phyloP scores from a whole-genome alignment of 1,140 invertebrate genomes.

The Drosophila parabipectinata region DNA sequence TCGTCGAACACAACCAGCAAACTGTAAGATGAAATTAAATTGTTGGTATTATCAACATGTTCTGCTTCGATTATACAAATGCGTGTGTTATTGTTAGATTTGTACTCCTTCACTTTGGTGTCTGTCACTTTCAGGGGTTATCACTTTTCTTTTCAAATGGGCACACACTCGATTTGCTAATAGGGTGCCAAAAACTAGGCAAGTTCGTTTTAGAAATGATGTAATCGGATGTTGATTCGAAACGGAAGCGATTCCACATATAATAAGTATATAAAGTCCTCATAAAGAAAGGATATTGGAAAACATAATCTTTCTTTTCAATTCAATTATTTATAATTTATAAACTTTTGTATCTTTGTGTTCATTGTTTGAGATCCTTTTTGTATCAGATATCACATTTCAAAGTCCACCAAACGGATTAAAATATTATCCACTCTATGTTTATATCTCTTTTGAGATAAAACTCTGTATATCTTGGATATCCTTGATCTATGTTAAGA shows the following conservation, averaged over 20 bases:
- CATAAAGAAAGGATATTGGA: neutral
- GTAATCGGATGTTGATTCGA: slow-evolving; percentile 42
- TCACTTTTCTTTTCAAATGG: slow-evolving; percentile 53
- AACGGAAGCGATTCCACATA: neutral
- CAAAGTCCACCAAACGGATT: neutral
- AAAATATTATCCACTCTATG: too few relatives aligned
- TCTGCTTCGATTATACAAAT: slow-evolving; percentile 16
- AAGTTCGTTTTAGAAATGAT: slow-evolving; percentile 42
- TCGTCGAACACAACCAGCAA: slow-evolving; percentile 48
- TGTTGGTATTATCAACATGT: slow-evolving; percentile 60
- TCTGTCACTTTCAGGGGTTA: slow-evolving; percentile 67
- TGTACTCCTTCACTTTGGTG: slow-evolving; percentile 31
- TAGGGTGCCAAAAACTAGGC: slow-evolving; percentile 56
- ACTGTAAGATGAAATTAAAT: slow-evolving; percentile 66
- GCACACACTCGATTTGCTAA: slow-evolving; percentile 32
- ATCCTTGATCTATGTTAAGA: neutral
- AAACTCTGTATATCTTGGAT: neutral
- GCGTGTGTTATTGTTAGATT: slow-evolving; percentile 45
- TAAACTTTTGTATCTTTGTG: too few relatives aligned
- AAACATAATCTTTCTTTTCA: neutral
- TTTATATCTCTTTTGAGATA: neutral
- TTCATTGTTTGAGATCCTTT: neutral
- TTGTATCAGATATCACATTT: neutral
- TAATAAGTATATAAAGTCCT: neutral
- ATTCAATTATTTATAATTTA: neutral